phyloP scores from a whole-genome alignment of 1,140 invertebrate genomes.

The Papilio xuthus region DNA sequence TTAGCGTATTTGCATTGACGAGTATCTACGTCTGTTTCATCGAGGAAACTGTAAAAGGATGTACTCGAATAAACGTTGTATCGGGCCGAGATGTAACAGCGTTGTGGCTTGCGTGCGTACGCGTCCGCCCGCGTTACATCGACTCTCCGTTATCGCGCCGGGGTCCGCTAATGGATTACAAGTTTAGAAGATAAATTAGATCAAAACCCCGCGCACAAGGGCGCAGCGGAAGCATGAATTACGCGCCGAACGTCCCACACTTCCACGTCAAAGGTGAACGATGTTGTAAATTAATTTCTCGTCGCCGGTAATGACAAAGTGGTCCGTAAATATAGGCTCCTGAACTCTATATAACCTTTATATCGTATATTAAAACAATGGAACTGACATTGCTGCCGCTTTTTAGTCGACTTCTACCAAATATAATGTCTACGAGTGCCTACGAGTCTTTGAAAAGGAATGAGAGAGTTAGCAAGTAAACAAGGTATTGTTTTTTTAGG shows the following conservation, averaged over 20 bases:
- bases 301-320: neutral
- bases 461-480: too few species aligned
- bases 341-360: constrained; percentile 17
- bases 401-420: too few species aligned
- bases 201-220: constrained; percentile 65
- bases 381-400: neutral
- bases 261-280: constrained; percentile 25
- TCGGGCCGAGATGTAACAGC: constrained; percentile 32
- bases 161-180: constrained; percentile 70
- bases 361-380: too few species aligned
- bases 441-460: too few species aligned
- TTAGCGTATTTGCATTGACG: neutral
- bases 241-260: constrained; percentile 49
- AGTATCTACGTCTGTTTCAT: neutral
- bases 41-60: neutral
- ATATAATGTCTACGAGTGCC: too few species aligned
- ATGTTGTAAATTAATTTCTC: constrained; percentile 12
- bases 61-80: constrained; percentile 19
- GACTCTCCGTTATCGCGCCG: constrained; percentile 68
- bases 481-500: too few species aligned
- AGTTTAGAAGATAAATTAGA: constrained; percentile 75
- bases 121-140: constrained; percentile 56
- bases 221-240: constrained; percentile 71
- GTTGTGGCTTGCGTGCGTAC: constrained; percentile 43
- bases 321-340: neutral